Base-by-base conservation (phyloP, 2,888 invertebrate species). In the Perdita meconis region DNA sequence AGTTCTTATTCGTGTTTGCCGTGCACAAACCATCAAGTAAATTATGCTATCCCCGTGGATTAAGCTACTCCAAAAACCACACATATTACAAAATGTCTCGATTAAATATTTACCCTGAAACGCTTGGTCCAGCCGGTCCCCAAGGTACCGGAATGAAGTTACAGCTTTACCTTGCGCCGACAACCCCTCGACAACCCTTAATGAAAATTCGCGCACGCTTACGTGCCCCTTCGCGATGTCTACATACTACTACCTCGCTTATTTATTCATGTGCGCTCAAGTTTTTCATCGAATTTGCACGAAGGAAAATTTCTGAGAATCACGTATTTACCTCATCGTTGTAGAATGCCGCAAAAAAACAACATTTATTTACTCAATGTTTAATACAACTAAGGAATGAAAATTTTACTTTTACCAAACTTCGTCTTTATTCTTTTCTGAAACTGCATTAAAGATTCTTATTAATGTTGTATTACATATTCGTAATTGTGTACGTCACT, bases 81-180 rank as follows among this genome's bases (percentile, higher is more conserved):
- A 85, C 84, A 79, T 83, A 84, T 84, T 86, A 83, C 83, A 86
- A 86, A 89, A 88, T 84, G 85, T 85, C 87, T 80, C 81, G 79
- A 87, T 88, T 86, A 90, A 90, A 90, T 90, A 90, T 90, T 90
- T 89, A 89, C 86, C 85, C 76, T 80, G 81, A 86, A 87, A 89
- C 78, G 84, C 56, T 53, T 65, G 78, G 68, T 34, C 70, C 77
- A 36, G 63, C 19, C 42, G 44, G 61, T 59, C 67, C 72, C 77
- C 47, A 16, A 64, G 72, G 81, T 42, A 72, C 69, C 59, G 44
- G 64, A 61, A 69, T 55, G 55, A 71, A 81, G 69, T 78, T 78
- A 70, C 72, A 22, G 53, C 70, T 68, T 61, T 67, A 36, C 68
- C 60, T 68, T 63, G 36, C 63, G 47, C 47, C 38, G 44, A 19